Evolutionary conservation across 2,797 vertebrate genomes (phyloP).

Genomic region (Taeniopygia guttata): DNA sequence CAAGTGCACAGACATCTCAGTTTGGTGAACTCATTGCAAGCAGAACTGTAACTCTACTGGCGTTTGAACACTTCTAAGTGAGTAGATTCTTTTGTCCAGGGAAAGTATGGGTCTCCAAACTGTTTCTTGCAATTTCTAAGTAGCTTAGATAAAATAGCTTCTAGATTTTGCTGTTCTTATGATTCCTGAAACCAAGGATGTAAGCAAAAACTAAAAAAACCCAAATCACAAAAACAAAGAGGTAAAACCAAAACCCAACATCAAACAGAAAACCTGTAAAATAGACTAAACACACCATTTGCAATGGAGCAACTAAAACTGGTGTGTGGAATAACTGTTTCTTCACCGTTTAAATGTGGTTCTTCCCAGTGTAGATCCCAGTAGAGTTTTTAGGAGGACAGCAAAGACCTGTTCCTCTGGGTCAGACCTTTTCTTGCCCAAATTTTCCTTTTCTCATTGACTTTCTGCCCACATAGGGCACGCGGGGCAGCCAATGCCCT

Average conservation of each 20-base stretch:
- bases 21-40: background rate
- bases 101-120: background rate
- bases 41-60: background rate
- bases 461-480: rapidly evolving
- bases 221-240: background rate
- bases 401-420: background rate
- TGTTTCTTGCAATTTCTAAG: background rate
- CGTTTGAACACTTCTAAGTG: background rate
- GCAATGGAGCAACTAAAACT: background rate
- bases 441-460: background rate
- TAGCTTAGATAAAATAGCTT: background rate
- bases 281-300: background rate
- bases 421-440: background rate
- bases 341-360: background rate
- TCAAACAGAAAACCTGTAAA: background rate
- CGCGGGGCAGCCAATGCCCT: background rate
- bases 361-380: background rate
- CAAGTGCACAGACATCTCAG: background rate
- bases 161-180: background rate
- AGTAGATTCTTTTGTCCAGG: background rate
- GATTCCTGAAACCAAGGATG: background rate
- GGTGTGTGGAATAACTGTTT: background rate
- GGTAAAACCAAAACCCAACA: rapidly evolving
- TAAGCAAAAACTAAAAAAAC: background rate
- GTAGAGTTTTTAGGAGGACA: background rate